Percentiles rank a stretch among this genome's conserved stretches.
Conservation (phyloP, 1,140 invertebrate species). For the Drosophila nikananu region DNA sequence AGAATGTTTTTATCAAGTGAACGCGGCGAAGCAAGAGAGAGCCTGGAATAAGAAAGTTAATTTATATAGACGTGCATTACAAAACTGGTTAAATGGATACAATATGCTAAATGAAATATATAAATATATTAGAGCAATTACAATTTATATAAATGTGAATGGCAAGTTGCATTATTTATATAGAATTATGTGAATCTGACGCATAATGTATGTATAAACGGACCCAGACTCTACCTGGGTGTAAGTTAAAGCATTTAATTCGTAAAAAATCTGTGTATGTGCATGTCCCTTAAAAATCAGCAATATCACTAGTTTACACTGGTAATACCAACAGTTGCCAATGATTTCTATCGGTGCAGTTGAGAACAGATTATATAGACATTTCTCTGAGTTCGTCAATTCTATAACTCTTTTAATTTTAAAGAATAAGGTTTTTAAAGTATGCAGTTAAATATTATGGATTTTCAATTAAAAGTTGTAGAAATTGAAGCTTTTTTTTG, state of each 20-base stretch:
- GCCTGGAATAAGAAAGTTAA: conserved; percentile 20
- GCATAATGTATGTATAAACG: conserved; percentile 45
- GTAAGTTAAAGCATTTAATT: conserved; percentile 72
- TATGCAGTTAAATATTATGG: neutral
- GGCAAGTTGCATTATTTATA: conserved; percentile 47
- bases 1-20: conserved; percentile 60
- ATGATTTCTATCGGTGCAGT: conserved; percentile 10
- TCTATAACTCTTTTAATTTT: neutral
- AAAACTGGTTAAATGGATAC: conserved; percentile 70
- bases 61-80: conserved; percentile 63
- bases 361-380: neutral
- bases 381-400: neutral
- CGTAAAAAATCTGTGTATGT: conserved; percentile 33
- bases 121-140: conserved; percentile 61
- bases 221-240: conserved; percentile 37
- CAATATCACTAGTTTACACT: conserved; percentile 15
- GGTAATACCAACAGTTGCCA: neutral
- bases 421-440: neutral
- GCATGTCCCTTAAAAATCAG: conserved; percentile 27
- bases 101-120: conserved; percentile 41
- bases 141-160: conserved; percentile 56
- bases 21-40: conserved; percentile 1
- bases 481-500: neutral
- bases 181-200: conserved; percentile 43
- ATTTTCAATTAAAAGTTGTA: neutral